phyloP scores from a whole-genome alignment of 2,113 vertebrate species.

The Rhinogobius similis region DNA sequence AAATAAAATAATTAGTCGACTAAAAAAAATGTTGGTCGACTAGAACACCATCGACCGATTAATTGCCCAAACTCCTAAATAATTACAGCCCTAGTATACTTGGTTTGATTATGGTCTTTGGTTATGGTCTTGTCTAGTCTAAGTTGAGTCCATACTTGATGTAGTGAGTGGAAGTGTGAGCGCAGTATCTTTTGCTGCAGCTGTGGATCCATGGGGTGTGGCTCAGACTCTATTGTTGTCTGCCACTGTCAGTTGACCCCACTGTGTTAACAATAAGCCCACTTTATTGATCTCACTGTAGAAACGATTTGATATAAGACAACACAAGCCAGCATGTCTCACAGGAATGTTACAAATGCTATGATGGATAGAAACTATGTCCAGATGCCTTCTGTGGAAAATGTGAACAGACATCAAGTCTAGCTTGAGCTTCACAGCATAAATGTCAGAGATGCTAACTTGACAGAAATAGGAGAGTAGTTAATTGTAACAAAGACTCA shows the following conservation, averaged over 20 bases:
- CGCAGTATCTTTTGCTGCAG: not conserved
- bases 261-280: constrained; percentile 3
- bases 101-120: no score
- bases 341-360: not conserved
- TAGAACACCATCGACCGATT: no score
- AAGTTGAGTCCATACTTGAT: not conserved
- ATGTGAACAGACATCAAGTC: not conserved
- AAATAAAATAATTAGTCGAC: no score
- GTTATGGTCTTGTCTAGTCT: no score
- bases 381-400: not conserved
- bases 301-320: not conserved
- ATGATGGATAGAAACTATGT: not conserved
- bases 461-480: not conserved
- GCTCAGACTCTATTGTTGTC: constrained; percentile 2
- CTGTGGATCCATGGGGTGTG: not conserved
- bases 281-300: not conserved
- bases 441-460: not conserved
- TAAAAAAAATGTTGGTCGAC: no score
- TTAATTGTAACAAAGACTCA: no score
- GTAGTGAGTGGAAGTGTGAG: not conserved
- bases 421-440: not conserved
- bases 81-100: no score
- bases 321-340: not conserved
- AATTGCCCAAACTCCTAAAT: no score
- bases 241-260: not conserved